phyloP scores from a whole-genome alignment of 2,888 invertebrate species.

The Hirtodrosophila alboralis region DNA sequence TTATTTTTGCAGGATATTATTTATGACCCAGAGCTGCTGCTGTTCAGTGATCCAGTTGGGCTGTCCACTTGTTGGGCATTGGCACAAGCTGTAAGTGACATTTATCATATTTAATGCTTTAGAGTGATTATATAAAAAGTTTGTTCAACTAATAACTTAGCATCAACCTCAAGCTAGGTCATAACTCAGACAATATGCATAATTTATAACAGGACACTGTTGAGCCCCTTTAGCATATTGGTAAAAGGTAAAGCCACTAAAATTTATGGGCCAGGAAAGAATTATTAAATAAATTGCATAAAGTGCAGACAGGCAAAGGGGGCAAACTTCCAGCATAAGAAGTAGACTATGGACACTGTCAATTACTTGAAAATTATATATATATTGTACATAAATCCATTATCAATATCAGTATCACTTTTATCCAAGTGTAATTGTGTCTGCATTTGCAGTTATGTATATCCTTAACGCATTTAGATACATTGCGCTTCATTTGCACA shows the following conservation, averaged over 20 bases:
- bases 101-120: slow-evolving; percentile 72
- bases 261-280: slow-evolving; percentile 19
- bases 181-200: slow-evolving; percentile 53
- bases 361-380: too few relatives aligned
- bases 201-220: slow-evolving; percentile 44
- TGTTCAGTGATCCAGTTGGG: slow-evolving; percentile 6
- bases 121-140: slow-evolving; percentile 69
- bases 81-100: slow-evolving; percentile 25
- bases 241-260: slow-evolving; percentile 17
- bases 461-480: slow-evolving; percentile 27
- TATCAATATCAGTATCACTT: too few relatives aligned
- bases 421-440: slow-evolving; percentile 11
- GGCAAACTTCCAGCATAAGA: too few relatives aligned
- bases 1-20: slow-evolving; percentile 21
- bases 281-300: slow-evolving; percentile 25
- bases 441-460: slow-evolving; percentile 9
- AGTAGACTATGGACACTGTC: too few relatives aligned
- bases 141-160: slow-evolving; percentile 62
- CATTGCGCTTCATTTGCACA: slow-evolving; percentile 46
- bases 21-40: slow-evolving; percentile 23
- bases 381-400: too few relatives aligned
- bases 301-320: slow-evolving; percentile 18
- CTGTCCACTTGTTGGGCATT: slow-evolving; percentile 11
- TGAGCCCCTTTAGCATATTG: slow-evolving; percentile 45
- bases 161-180: slow-evolving; percentile 47